These are phyloP conservation scores for Vireo griseus DNA, from an alignment of 2,797 vertebrate genomes.

Conservation along the genomic window DNA sequence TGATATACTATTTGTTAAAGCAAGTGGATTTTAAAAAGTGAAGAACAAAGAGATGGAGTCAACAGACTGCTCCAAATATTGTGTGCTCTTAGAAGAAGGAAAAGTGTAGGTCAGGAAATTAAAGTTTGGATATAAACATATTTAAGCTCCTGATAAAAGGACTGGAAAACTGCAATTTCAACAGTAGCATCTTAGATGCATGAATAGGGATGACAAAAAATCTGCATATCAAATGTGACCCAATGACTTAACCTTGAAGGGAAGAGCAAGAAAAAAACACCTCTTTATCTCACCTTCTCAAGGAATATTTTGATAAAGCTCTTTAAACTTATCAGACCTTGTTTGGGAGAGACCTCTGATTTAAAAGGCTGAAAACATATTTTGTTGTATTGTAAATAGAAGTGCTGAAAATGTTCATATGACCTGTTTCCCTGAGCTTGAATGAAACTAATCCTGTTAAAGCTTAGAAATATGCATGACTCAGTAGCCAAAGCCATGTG, in stretches of 20 bases:
- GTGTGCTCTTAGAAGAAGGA: not conserved
- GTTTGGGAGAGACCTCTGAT: not conserved
- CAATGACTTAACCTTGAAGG: not conserved
- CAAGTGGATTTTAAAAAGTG: not conserved
- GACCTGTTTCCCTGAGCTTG: not conserved
- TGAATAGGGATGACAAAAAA: not conserved
- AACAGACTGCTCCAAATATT: not conserved
- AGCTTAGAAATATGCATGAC: slow-evolving; percentile 45
- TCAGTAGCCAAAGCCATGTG: not conserved
- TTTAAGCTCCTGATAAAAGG: not conserved
- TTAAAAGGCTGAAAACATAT: not conserved
- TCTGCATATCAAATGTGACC: not conserved
- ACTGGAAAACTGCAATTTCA: not conserved
- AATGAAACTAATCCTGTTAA: slow-evolving; percentile 45
- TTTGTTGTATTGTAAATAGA: not conserved
- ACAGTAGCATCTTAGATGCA: not conserved
- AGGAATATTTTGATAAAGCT: not conserved
- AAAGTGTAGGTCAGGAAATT: not conserved
- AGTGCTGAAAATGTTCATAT: not conserved
- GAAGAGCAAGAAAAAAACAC: not conserved
- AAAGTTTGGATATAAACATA: not conserved
- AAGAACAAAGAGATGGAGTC: not conserved
- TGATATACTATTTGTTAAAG: not conserved
- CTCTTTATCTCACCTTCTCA: not conserved
- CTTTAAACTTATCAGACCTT: not conserved